A percentile compares a stretch with the other conserved stretches of the same genome.
phyloP scores from a whole-genome alignment of 2,113 vertebrate genomes.

The Odocoileus virginianus region DNA sequence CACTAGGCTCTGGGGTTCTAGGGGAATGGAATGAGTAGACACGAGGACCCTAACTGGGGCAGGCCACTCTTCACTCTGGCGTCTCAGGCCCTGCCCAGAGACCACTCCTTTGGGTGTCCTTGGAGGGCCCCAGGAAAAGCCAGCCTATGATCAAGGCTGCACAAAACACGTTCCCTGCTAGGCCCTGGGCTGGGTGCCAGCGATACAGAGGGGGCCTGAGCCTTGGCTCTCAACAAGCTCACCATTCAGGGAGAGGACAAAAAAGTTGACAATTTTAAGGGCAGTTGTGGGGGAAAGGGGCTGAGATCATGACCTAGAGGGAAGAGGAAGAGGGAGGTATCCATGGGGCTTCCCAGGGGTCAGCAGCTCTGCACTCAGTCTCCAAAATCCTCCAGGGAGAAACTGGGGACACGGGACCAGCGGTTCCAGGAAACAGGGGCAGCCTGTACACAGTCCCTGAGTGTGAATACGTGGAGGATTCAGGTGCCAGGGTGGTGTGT shows the following conservation, averaged over 20 bases:
- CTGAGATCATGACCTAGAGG: not conserved
- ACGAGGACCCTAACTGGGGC: not conserved
- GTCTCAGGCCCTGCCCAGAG: not conserved
- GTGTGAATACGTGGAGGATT: accelerated
- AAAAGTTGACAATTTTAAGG: not conserved
- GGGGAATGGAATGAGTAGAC: accelerated
- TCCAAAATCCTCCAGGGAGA: not conserved
- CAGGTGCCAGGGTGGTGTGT: not conserved
- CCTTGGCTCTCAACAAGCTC: not conserved
- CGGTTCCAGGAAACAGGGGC: not conserved
- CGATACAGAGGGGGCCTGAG: not conserved
- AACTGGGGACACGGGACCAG: too few species aligned
- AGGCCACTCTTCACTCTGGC: not conserved
- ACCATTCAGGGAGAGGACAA: not conserved
- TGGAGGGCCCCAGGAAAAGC: not conserved
- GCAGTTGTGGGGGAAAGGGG: not conserved
- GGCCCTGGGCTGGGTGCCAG: not conserved
- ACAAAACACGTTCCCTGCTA: not conserved
- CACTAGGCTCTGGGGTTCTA: not conserved
- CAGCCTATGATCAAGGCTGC: not conserved
- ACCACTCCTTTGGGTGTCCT: not conserved
- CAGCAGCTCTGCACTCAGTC: not conserved
- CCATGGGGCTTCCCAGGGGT: not conserved
- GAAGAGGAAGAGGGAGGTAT: not conserved
- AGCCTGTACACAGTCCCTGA: not conserved